These are phyloP conservation scores for Himalopsyche anomala DNA, from an alignment of 2,888 invertebrate genomes.

Conservation along the genomic window DNA sequence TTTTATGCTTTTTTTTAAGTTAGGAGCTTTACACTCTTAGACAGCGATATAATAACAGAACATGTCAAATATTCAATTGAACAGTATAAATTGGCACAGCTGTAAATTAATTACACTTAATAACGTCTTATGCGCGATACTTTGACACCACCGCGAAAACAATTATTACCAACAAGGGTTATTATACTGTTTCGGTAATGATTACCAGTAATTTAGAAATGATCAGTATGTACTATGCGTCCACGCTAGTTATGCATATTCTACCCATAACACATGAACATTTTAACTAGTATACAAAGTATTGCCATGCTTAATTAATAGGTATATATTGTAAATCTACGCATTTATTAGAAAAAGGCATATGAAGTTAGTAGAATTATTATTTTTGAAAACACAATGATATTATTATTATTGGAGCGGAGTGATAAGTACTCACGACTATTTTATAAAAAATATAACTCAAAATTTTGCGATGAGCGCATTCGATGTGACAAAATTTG, in stretches of 20 bases:
- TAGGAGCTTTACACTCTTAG: no score
- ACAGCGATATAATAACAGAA: no score
- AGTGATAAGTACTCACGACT: constrained; percentile 13
- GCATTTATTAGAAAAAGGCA: constrained; percentile 34
- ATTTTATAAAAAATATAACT: not conserved
- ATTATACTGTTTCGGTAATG: no score
- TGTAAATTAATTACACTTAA: no score
- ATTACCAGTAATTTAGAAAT: no score
- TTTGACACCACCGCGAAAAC: no score
- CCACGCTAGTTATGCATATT: not conserved
- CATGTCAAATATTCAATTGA: no score
- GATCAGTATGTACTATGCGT: not conserved
- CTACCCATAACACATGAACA: constrained; percentile 33
- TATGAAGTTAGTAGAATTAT: constrained; percentile 22
- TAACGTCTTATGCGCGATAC: no score
- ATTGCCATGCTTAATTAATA: constrained; percentile 34
- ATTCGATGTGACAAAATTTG: not conserved
- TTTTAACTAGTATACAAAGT: constrained; percentile 34
- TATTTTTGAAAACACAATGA: constrained; percentile 12
- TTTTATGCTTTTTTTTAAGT: no score
- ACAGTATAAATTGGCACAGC: no score
- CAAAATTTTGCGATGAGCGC: not conserved
- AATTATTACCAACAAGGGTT: no score
- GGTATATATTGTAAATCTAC: constrained; percentile 10
- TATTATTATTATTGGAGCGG: not conserved